Base-by-base conservation (phyloP, 2,888 invertebrate genomes). In the Seira sanloemensis region DNA sequence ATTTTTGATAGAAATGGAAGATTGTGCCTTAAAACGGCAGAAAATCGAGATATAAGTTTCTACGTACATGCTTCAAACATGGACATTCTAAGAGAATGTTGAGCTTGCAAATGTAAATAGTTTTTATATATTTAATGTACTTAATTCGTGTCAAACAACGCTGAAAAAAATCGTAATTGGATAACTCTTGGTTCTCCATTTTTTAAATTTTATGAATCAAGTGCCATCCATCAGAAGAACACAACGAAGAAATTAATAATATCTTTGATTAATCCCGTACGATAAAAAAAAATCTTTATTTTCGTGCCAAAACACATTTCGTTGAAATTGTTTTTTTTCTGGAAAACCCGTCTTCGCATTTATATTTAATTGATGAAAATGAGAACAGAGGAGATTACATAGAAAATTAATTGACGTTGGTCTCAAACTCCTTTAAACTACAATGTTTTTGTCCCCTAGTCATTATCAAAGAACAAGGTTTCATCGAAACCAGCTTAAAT, bases 151-250 rank as follows among this genome's bases (percentile, higher is more conserved):
- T 50, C 50, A 50, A 50, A 50, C 2, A 2, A 7, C n/a, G 16
- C 16, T 50, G 2, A 50, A n/a, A n/a, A n/a, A n/a, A n/a, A n/a
- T n/a, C n/a, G n/a, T n/a, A n/a, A 50, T 50, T 37, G 12, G n/a
- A 50, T 50, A n/a, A 50, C n/a, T 50, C 50, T 50, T 50, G n/a
- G 5, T 50, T n/a, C 2, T 50, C 2, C 16, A 50, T 2, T 2
- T 50, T 7, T 50, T 50, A 12, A 2, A 50, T 50, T 50, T 7
- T 7, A 50, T 7, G 37, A 50, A n/a, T 18, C 19, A 68, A 71
- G 71, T 71, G 71, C 71, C 71, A 71, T 71, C 50, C 71, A 71
- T 37, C 27, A n/a, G n/a, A n/a, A n/a, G n/a, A n/a, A n/a, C n/a
- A n/a, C n/a, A 18, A 37, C 23, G 27, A 25, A n/a, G 27, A 26